Evolutionary conservation across 2,113 vertebrate species (phyloP).

Genomic region (Phylloscopus whistleri): DNA sequence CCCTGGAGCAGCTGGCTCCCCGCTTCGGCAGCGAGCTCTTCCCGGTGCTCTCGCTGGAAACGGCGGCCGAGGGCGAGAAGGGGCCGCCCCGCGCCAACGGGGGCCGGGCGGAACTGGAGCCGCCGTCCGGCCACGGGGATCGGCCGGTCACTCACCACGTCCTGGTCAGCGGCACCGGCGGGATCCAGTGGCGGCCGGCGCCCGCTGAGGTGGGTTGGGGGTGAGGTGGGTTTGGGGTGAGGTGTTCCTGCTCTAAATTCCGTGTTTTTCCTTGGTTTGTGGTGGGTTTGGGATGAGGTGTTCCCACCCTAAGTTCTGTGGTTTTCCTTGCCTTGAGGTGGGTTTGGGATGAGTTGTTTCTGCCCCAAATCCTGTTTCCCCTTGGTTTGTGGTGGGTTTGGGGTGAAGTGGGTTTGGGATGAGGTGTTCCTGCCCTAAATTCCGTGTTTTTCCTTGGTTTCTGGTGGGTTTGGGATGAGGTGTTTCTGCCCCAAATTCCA

Average conservation of each 20-base stretch:
- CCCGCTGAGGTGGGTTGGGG: background rate
- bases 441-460: too few relatives aligned
- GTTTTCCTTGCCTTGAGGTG: background rate
- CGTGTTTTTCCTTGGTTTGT: rapidly evolving
- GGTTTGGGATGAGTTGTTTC: too few relatives aligned
- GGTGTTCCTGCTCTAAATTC: background rate
- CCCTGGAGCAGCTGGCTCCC: conserved; percentile 81
- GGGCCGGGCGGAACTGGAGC: background rate
- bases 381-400: background rate
- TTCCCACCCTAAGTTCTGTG: background rate
- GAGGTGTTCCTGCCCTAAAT: too few relatives aligned
- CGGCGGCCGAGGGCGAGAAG: conserved; percentile 61
- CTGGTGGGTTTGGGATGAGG: too few relatives aligned
- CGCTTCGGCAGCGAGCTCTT: conserved; percentile 80
- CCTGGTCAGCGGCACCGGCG: conserved; percentile 76
- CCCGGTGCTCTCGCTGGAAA: conserved; percentile 50
- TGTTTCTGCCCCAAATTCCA: too few relatives aligned
- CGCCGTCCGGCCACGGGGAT: rapidly evolving
- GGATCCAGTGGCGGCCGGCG: conserved; percentile 80
- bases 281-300: background rate
- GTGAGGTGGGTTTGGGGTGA: background rate
- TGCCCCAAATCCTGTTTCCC: background rate
- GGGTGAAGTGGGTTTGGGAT: too few relatives aligned
- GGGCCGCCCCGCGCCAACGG: background rate
- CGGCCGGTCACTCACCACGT: conserved; percentile 72